Evolutionary conservation across 2,113 vertebrate species (phyloP).

Genomic region (Tupaia tana): DNA sequence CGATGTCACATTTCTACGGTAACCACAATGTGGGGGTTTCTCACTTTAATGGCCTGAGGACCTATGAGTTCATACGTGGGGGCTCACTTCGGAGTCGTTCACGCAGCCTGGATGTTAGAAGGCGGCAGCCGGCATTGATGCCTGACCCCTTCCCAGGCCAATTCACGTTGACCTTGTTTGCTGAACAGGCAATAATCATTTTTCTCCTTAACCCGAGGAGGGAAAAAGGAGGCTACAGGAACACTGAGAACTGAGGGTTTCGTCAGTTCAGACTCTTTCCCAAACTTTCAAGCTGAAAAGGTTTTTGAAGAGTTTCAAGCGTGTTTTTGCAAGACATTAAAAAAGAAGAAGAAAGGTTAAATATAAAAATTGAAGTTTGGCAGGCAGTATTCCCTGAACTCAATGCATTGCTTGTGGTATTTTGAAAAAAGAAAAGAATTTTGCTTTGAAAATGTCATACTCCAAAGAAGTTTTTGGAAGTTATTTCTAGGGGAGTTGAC

Average conservation of each 20-base stretch:
- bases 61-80: background rate
- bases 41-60: background rate
- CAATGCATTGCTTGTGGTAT: constrained; percentile 81
- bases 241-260: constrained; percentile 51
- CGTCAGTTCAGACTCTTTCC: constrained; percentile 49
- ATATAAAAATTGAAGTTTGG: constrained; percentile 79
- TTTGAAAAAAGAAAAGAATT: constrained; percentile 79
- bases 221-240: background rate
- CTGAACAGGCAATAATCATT: background rate
- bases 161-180: background rate
- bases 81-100: background rate
- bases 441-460: constrained; percentile 81
- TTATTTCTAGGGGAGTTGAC: constrained; percentile 79
- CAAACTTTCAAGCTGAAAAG: constrained; percentile 76
- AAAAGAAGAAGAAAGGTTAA: constrained; percentile 80
- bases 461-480: constrained; percentile 76
- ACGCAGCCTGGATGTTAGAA: background rate
- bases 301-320: constrained; percentile 75
- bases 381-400: constrained; percentile 81
- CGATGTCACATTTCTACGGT: background rate
- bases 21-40: background rate
- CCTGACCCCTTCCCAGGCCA: background rate
- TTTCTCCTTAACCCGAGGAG: background rate
- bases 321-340: constrained; percentile 79
- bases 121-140: background rate